Conservation (phyloP, 2,888 invertebrate species). For the Neuroscelio doddi region DNA sequence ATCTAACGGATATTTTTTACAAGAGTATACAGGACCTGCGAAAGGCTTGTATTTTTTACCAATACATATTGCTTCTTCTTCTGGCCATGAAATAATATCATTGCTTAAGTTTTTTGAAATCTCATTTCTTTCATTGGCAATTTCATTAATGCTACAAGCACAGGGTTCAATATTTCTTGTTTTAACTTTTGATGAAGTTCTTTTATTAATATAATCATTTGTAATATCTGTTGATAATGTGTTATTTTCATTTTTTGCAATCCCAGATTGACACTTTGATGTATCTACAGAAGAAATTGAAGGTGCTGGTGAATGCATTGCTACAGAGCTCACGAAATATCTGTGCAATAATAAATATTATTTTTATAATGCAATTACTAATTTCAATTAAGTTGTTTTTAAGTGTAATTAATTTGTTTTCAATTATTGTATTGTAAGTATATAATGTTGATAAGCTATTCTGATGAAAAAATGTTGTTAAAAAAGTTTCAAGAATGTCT, state of each 20-base stretch:
- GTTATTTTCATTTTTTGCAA: constrained; percentile 2
- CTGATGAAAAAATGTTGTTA: too few relatives aligned
- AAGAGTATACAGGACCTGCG: constrained; percentile 49
- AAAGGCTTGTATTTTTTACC: constrained; percentile 57
- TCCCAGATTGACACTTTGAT: too few relatives aligned
- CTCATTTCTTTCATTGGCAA: constrained; percentile 47
- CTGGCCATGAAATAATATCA: constrained; percentile 52
- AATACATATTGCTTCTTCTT: constrained; percentile 51
- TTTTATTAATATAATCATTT: constrained; percentile 49
- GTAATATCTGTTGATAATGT: too few relatives aligned
- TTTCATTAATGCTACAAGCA: constrained; percentile 54
- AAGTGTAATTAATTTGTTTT: too few relatives aligned
- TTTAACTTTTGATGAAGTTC: constrained; percentile 4
- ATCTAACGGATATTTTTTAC: constrained; percentile 48
- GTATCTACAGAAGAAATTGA: constrained; percentile 47
- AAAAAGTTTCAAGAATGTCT: too few relatives aligned
- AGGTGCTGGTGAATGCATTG: constrained; percentile 58
- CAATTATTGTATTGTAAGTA: too few relatives aligned
- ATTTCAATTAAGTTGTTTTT: too few relatives aligned
- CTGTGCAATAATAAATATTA: too few relatives aligned
- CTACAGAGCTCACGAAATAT: constrained; percentile 56
- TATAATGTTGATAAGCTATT: too few relatives aligned
- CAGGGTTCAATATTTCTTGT: constrained; percentile 60
- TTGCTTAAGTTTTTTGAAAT: constrained; percentile 33
- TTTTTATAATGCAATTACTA: too few relatives aligned